Percentiles rank a stretch among this genome's conserved stretches.
phyloP scores from a whole-genome alignment of 92 coral and sea anemone genomes.

The Epizoanthus illoricatus region DNA sequence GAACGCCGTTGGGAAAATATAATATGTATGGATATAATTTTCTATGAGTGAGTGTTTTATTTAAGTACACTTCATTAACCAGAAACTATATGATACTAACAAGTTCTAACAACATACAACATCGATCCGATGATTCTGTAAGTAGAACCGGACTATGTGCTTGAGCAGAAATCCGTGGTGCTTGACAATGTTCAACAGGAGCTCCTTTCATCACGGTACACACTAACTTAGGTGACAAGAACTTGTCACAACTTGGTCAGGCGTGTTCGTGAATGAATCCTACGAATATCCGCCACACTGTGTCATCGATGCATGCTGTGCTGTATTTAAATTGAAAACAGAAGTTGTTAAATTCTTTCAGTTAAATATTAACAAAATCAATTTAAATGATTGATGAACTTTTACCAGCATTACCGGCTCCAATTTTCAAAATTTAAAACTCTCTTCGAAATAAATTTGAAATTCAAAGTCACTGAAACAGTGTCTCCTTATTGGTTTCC shows the following conservation, averaged over 20 bases:
- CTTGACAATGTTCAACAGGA: not conserved
- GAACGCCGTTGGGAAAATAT: too few species aligned
- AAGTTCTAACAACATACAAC: not conserved
- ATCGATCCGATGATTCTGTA: too few species aligned
- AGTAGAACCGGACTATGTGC: too few species aligned
- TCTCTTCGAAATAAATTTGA: too few species aligned
- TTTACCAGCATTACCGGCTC: too few species aligned
- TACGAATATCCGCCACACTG: not conserved
- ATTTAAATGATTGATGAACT: not conserved
- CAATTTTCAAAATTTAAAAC: too few species aligned
- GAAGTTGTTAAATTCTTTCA: not conserved
- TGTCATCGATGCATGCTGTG: slow-evolving; percentile 18
- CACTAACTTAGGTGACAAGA: not conserved
- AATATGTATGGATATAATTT: not conserved
- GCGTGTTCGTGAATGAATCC: not conserved
- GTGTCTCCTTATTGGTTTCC: too few species aligned
- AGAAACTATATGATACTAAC: not conserved
- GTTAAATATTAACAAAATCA: too few species aligned
- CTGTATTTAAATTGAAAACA: slow-evolving; percentile 26
- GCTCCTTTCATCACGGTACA: not conserved
- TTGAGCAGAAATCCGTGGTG: too few species aligned
- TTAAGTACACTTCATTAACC: not conserved
- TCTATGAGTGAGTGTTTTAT: not conserved
- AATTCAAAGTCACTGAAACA: too few species aligned
- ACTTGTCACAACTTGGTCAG: not conserved